Base-by-base conservation (phyloP, 2,797 vertebrate genomes). In the Tamandua tetradactyla region DNA sequence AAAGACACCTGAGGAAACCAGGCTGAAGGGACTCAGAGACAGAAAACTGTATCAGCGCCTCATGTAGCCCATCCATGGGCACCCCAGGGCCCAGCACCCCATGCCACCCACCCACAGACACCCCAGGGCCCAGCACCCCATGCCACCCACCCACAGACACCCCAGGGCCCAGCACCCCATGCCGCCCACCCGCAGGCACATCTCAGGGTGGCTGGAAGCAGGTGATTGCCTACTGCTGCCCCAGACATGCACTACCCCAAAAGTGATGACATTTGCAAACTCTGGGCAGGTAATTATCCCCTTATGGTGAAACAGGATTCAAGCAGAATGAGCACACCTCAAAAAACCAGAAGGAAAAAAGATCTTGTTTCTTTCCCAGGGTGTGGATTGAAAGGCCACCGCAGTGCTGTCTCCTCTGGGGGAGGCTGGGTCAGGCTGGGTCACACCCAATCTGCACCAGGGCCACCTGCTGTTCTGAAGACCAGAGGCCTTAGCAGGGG, bases 221-320 rank as follows among this genome's bases (percentile, higher is more conserved):
- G n/a, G n/a, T n/a, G n/a, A n/a, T 40, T 59, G 35, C 25, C 44
- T 80, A 18, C n/a, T 3, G 1, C 44, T 18, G n/a, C 12, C 42
- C 61, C 30, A 2, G 18, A 47, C 11, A 14, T 22, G 12, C 49
- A 20, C 9, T 3, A 3, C 40, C 42, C 55, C 55, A 61, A 74
- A 64, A 96, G 68, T 7, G 30, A 75, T 66, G 81, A 69, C 44
- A 1, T 49, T 84, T n/a, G 35, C 79, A 10, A 27, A 30, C 86
- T 32, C 35, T 40, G 61, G 87, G 79, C 61, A 79, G 86, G 55
- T 57, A 66, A 80, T 10, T 32, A 89, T 44, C 55, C 69, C 71
- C 89, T 85, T 89, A 71, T 87, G 61, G 55, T 47, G 42, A 84
- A 87, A 64, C 86, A 44, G 86, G 72, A 76, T 94, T 80, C 69